Conservation (phyloP, 1,140 invertebrate genomes). For the Drusus annulatus region DNA sequence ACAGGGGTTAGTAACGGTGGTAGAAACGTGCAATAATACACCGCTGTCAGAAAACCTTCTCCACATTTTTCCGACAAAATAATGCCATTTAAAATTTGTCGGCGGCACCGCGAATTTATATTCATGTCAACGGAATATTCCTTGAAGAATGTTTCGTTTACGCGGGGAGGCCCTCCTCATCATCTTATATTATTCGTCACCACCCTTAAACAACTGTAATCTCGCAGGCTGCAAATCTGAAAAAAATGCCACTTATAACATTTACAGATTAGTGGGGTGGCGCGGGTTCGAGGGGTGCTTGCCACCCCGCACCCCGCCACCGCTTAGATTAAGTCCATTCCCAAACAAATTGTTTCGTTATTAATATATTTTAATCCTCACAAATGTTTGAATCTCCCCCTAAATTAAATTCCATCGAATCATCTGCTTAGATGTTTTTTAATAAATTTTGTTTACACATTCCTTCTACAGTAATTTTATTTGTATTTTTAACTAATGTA, state of each 20-base stretch:
- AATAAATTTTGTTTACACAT: too few species aligned
- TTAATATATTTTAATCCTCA: constrained; percentile 45
- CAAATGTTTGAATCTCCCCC: too few species aligned
- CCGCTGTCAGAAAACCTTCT: constrained; percentile 25
- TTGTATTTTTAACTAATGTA: too few species aligned
- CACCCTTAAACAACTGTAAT: constrained; percentile 37
- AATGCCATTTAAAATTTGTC: constrained; percentile 40
- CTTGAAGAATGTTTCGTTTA: constrained; percentile 39
- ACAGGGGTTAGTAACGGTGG: too few species aligned
- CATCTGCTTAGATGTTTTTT: too few species aligned
- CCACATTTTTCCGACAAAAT: constrained; percentile 22
- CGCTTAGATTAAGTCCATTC: constrained; percentile 28
- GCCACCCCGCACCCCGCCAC: too few species aligned
- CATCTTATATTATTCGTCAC: constrained; percentile 25
- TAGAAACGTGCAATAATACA: background rate
- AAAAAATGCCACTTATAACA: constrained; percentile 56
- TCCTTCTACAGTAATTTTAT: too few species aligned
- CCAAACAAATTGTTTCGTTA: constrained; percentile 54
- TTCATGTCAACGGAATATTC: constrained; percentile 40
- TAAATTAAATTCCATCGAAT: too few species aligned
- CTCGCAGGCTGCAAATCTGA: constrained; percentile 52
- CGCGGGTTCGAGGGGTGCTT: background rate
- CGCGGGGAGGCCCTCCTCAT: constrained; percentile 20
- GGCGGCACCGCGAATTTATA: constrained; percentile 30
- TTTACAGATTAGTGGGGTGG: constrained; percentile 53